Percentiles rank a stretch among this genome's conserved stretches.
These are phyloP conservation scores for Ylistrum balloti DNA, from an alignment of 1,140 invertebrate species.

Conservation along the genomic window DNA sequence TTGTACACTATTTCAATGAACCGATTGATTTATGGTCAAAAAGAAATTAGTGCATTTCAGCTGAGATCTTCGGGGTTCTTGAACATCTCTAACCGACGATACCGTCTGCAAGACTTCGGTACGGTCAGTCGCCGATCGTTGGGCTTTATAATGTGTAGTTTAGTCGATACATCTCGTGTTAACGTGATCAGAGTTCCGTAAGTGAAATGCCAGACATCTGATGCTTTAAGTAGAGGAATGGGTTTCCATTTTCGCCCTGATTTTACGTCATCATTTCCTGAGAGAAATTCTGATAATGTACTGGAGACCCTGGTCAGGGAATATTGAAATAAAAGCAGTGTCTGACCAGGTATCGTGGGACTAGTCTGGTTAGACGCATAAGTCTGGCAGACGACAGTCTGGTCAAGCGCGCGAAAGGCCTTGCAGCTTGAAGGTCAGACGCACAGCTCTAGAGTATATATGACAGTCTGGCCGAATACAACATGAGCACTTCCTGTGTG, in stretches of 20 bases:
- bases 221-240: neutral
- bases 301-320: neutral
- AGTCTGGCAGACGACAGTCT: too few relatives aligned
- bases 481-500: too few relatives aligned
- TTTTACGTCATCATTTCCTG: neutral
- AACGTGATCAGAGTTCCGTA: neutral
- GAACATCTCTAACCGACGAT: too few relatives aligned
- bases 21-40: neutral
- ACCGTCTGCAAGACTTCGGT: too few relatives aligned
- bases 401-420: too few relatives aligned
- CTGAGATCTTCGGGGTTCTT: too few relatives aligned
- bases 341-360: neutral
- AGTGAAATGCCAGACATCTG: neutral
- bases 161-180: neutral
- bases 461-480: too few relatives aligned
- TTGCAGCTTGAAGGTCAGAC: too few relatives aligned
- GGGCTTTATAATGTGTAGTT: too few relatives aligned
- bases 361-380: neutral
- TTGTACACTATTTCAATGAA: neutral
- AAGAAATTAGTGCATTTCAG: neutral
- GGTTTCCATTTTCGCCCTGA: constrained; percentile 7
- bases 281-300: neutral
- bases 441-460: too few relatives aligned
- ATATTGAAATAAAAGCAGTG: neutral
- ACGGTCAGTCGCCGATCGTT: too few relatives aligned